Base-by-base conservation (phyloP, 1,140 invertebrate genomes). In the Diorhabda elongata region DNA sequence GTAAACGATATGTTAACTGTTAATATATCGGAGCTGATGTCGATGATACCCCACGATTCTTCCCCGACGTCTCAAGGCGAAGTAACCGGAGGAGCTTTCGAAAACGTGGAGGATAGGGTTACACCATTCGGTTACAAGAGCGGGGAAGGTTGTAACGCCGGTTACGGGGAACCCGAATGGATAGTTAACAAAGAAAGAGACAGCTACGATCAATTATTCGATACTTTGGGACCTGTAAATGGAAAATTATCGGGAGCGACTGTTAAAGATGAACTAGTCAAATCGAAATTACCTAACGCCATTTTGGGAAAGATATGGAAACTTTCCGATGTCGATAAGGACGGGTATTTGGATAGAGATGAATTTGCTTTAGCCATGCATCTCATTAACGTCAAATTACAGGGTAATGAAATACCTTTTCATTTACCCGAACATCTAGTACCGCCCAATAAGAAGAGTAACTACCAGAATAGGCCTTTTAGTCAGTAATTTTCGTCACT, bases 301-400 rank as follows among this genome's bases (percentile, higher is more conserved):
- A 94, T 98, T 6, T 87, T 99, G 68, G 95, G 95, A 45, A 99
- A 98, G 84, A 94, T 98, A 73, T 99, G 97, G 97, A 98, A 97
- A 80, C 83, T 99, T 47, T 89, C 97, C 0, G 98, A 99, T 83
- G 88, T 98, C 52, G 98, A 99, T 82, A 91, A 91, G 73, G 98
- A 99, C 83, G 98, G 98, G 0, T 90, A 92, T 81, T 83, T 99
- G 59, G 98, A 99, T 83, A 82, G 87, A 0, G 97, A 99, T 76
- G 98, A 99, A 85, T 99, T 99, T 85, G 98, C 98, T 6, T 86
- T 99, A 63, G 96, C 98, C 1, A 97, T 98, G 92, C 96, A 99
- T 85, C 88, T 99, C 78, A 98, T 99, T 75, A 91, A 93, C 77
- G 89, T 97, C 44, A 97, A 97, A 85, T 83, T 97, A 64, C 92